Evolutionary conservation across 2,797 vertebrate species (phyloP), one percentile per base, ranked within the genome.

Genomic region (Chelon labrosus): DNA sequence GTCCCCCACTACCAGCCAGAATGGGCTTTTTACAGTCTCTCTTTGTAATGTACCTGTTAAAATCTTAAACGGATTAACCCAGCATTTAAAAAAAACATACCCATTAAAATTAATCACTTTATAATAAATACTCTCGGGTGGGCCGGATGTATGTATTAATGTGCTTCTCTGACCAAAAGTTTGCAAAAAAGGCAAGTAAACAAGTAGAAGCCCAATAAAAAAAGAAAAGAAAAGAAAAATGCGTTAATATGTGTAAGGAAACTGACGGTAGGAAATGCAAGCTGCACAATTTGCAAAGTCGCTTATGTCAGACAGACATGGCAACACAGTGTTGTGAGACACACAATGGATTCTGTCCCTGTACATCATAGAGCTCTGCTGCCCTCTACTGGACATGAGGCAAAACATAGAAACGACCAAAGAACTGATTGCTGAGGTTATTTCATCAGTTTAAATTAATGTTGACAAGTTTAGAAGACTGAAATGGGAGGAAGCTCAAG

Each of bases 321-420:
- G 72, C 78, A 83, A 81, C 66, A 53, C 59, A 52, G 25, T 8
- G 17, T 58, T 41, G 0, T 3, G 4, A 75, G 54, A 58, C 38
- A 11, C 57, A 64, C 57, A 11, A 62, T 78, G 44, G 47, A 3
- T 10, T 3, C 56, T 20, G 56, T 22, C 31, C n/a, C 17, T 35
- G 50, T 19, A 7, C 17, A 31, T 6, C 27, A 72, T n/a, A 1
- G 31, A 61, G 38, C 22, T 72, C 42, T 80, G 39, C 64, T 78
- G 63, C 31, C 77, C 22, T 14, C 64, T 4, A 41, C 3, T 59
- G 82, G 62, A 0, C 39, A 20, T 10, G 0, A 27, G 53, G 7
- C 2, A 19, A 19, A 42, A 38, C 50, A 42, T n/a, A 22, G 16
- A 27, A 7, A 14, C 5, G 4, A 7, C 1, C 14, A n/a, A 8